Evolutionary conservation across 2,113 vertebrate genomes (phyloP).

Genomic region (Xenopus laevis): DNA sequence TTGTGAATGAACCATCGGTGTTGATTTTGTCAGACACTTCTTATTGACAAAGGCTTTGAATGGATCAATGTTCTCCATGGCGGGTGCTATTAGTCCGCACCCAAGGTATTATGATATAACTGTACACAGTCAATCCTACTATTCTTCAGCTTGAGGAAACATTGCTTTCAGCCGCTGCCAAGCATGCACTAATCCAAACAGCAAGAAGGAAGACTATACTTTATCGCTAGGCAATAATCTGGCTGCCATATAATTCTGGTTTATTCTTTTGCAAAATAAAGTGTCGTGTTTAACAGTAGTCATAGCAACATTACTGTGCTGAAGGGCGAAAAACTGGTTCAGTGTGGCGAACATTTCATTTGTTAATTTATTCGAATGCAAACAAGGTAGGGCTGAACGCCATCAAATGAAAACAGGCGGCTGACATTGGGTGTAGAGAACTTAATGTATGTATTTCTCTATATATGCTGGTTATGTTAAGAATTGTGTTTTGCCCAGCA

Average conservation of each 20-base stretch:
- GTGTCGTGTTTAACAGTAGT: conserved; percentile 5
- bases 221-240: conserved; percentile 35
- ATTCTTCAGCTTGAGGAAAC: conserved; percentile 27
- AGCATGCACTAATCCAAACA: conserved; percentile 34
- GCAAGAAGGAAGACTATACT: conserved; percentile 22
- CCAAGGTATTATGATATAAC: conserved; percentile 5
- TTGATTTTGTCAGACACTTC: conserved; percentile 38
- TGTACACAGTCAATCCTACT: conserved; percentile 6
- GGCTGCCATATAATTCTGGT: neutral
- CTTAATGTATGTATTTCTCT: too few relatives aligned
- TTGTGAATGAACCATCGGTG: conserved; percentile 25
- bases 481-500: too few relatives aligned
- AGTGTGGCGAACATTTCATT: neutral
- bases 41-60: conserved; percentile 37
- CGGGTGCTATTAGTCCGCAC: conserved; percentile 1
- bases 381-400: neutral
- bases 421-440: too few relatives aligned
- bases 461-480: too few relatives aligned
- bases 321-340: neutral
- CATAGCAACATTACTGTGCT: conserved; percentile 19
- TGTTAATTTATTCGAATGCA: neutral
- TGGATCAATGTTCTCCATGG: conserved; percentile 25
- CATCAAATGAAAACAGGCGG: neutral
- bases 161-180: conserved; percentile 25
- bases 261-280: neutral